Evolutionary conservation across 2,797 vertebrate species (phyloP).

Genomic region (Spatula versicolor): DNA sequence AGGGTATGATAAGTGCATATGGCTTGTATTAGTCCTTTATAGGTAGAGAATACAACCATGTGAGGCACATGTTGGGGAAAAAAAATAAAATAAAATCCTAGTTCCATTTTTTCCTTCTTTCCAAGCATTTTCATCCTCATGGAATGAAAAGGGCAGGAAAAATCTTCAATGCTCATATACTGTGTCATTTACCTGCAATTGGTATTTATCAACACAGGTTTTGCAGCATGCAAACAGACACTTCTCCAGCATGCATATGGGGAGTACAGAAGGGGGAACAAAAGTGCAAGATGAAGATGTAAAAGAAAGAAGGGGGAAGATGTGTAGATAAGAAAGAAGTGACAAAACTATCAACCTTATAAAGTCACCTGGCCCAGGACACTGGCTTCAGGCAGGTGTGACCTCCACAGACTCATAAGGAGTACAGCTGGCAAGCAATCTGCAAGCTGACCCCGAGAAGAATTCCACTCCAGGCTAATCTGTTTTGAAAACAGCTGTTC

Average conservation of each 20-base stretch:
- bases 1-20: background rate
- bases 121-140: background rate
- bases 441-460: background rate
- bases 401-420: background rate
- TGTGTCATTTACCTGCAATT: conserved; percentile 19
- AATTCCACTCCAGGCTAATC: background rate
- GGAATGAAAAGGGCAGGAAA: conserved; percentile 51
- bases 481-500: background rate
- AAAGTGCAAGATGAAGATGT: background rate
- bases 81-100: background rate
- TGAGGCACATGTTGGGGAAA: background rate
- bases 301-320: background rate
- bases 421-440: background rate
- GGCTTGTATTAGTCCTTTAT: background rate
- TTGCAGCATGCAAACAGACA: conserved; percentile 55
- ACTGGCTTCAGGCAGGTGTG: background rate
- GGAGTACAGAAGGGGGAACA: background rate
- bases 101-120: background rate
- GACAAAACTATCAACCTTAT: background rate
- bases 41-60: background rate
- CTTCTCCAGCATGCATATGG: background rate
- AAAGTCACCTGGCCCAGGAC: background rate
- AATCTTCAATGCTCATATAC: conserved; percentile 21
- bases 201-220: conserved; percentile 62
- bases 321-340: background rate